phyloP scores from a whole-genome alignment of 2,113 vertebrate genomes.

The Hippocampus guttulatus region DNA sequence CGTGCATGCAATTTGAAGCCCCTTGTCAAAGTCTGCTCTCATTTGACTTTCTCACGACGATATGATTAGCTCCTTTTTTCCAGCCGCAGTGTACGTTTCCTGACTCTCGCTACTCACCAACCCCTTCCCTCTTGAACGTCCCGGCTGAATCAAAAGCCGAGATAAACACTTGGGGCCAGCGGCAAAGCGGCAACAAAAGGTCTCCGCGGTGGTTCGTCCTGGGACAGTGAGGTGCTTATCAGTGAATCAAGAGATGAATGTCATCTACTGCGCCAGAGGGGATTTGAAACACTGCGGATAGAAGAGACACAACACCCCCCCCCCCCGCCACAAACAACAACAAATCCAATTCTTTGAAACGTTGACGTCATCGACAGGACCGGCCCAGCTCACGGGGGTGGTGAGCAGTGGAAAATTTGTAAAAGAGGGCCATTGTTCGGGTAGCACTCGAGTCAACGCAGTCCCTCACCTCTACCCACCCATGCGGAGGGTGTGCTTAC shows the following conservation, averaged over 20 bases:
- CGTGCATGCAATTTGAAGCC: neutral
- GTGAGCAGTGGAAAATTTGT: constrained; percentile 36
- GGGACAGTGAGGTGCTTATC: constrained; percentile 67
- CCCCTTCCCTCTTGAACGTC: constrained; percentile 45
- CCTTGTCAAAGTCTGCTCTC: constrained; percentile 42
- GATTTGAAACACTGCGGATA: constrained; percentile 62
- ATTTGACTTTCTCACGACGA: constrained; percentile 25
- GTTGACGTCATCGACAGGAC: constrained; percentile 58
- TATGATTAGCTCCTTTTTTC: constrained; percentile 43
- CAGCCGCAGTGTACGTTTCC: constrained; percentile 40
- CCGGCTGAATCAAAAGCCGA: constrained; percentile 55
- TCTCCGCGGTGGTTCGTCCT: constrained; percentile 63
- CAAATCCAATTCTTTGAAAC: constrained; percentile 57
- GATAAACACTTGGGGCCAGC: constrained; percentile 64
- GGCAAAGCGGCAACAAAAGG: constrained; percentile 64
- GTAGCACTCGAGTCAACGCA: constrained; percentile 20
- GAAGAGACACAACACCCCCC: too few relatives aligned
- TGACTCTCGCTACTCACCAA: constrained; percentile 36
- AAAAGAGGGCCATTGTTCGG: constrained; percentile 51
- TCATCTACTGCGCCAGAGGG: constrained; percentile 68
- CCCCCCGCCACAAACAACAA: too few relatives aligned
- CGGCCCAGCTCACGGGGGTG: constrained; percentile 53
- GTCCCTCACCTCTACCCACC: too few relatives aligned
- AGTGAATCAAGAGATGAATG: constrained; percentile 67
- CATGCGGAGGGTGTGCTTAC: too few relatives aligned